A percentile compares a stretch with the other conserved stretches of the same genome.
phyloP scores from a whole-genome alignment of 2,797 vertebrate genomes.

The Tokudaia tokunoshimensis region DNA sequence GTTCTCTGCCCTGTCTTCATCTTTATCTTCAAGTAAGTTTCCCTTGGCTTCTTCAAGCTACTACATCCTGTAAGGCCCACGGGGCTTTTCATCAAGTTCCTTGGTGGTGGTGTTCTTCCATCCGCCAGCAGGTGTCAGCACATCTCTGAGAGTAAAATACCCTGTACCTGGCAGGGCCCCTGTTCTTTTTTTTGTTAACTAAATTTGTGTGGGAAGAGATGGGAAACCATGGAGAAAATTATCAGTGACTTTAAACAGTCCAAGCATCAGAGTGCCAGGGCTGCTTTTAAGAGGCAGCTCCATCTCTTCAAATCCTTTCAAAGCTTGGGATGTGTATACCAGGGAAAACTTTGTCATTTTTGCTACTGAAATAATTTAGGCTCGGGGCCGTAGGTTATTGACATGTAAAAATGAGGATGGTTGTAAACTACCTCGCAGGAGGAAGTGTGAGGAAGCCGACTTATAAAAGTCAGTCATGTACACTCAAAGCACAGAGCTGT shows the following conservation, averaged over 20 bases:
- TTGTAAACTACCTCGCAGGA: not conserved
- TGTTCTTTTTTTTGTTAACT: not conserved
- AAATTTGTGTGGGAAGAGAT: too few relatives aligned
- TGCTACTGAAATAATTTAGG: not conserved
- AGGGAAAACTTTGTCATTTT: too few relatives aligned
- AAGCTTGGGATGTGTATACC: not conserved
- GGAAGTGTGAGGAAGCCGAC: not conserved
- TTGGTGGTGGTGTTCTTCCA: not conserved
- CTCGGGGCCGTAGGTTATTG: not conserved
- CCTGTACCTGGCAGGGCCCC: fast-evolving
- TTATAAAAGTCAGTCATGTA: not conserved
- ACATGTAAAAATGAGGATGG: not conserved
- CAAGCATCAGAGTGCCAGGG: too few relatives aligned
- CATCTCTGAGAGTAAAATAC: constrained; percentile 38
- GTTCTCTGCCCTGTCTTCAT: not conserved
- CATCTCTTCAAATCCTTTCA: not conserved
- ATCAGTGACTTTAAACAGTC: not conserved
- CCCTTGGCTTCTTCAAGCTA: fast-evolving
- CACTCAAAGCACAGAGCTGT: fast-evolving
- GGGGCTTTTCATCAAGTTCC: not conserved
- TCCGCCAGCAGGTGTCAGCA: constrained; percentile 76
- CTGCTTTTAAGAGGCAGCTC: not conserved
- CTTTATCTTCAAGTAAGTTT: not conserved
- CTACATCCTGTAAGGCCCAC: fast-evolving
- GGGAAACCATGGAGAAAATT: not conserved